Evolutionary conservation across 92 coral and sea anemone species (phyloP).

Genomic region (Micromussa lordhowensis): DNA sequence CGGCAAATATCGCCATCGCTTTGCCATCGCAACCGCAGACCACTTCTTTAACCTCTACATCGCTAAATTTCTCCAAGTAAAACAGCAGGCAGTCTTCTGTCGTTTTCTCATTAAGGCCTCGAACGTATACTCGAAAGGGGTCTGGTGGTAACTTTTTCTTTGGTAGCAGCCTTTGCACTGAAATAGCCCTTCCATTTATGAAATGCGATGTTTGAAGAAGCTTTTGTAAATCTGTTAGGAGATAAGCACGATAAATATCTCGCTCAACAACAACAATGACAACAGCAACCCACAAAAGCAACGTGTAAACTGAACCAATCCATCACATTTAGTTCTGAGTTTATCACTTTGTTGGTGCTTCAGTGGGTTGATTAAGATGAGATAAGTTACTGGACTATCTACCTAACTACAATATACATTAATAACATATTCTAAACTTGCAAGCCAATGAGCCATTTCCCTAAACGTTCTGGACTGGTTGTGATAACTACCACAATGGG

Average conservation of each 20-base stretch:
- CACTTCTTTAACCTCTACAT: constrained; percentile 39
- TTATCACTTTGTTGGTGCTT: no score
- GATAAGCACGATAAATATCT: neutral
- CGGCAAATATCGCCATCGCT: constrained; percentile 56
- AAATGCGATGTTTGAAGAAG: constrained; percentile 37
- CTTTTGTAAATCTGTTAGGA: constrained; percentile 19
- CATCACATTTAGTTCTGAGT: no score
- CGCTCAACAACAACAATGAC: no score
- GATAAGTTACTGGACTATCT: no score
- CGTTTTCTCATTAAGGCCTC: constrained; percentile 46
- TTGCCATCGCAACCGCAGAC: constrained; percentile 46
- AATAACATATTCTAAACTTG: no score
- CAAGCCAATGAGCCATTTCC: no score
- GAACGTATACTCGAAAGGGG: constrained; percentile 45
- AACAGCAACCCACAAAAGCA: no score
- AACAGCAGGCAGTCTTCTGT: constrained; percentile 58
- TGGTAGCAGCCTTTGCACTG: constrained; percentile 32
- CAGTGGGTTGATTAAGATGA: no score
- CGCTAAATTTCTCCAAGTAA: constrained; percentile 65
- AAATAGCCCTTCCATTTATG: constrained; percentile 31
- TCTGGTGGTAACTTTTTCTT: constrained; percentile 60
- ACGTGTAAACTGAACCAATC: no score
- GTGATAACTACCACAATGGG: no score
- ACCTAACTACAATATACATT: no score
- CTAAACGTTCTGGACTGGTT: no score